Evolutionary conservation across 2,113 vertebrate genomes (phyloP), one percentile per base, ranked within the genome.

Genomic region (Albula goreensis): DNA sequence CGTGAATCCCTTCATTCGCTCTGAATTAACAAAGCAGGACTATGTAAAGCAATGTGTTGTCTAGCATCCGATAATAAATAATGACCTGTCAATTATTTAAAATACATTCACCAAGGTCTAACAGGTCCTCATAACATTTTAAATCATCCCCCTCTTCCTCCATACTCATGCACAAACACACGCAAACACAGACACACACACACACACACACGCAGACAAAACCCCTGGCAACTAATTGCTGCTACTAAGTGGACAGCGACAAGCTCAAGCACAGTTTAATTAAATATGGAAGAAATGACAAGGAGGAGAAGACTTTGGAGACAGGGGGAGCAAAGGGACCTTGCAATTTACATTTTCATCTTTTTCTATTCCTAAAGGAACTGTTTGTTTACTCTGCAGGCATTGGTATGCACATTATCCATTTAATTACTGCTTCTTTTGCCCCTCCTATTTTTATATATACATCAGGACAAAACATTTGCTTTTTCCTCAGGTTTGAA

Each of bases 191-290:
- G 52, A 60, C 78, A 50, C 56, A 22, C 52, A 84, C 89, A 89
- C 88, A 87, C 89, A 85, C 88, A 88, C 85, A 83, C 89, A 86
- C 89, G 78, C 83, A 91, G 90, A 91, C 89, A 91, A 86, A 91
- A 91, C 80, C 86, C 77, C 63, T 66, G 66, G 90, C 89, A 90
- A 88, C 91, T 94, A 94, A 94, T 93, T 94, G 93, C 93, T 90
- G 90, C 90, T 90, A 88, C 89, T 93, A 91, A 94, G 92, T 93
- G 92, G 91, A 91, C 90, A 92, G 89, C 88, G 89, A 91, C 88
- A 90, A 90, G 93, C 91, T 85, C 87, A 87, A 88, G 90, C 91
- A 89, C 93, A 92, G 93, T 93, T 93, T 93, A 93, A 94, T 94
- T 92, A 93, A 87, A 91, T 89, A 90, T 90, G 88, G 89, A 80